These are phyloP conservation scores for Ictalurus punctatus DNA, from an alignment of 2,113 vertebrate genomes.

Conservation along the genomic window DNA sequence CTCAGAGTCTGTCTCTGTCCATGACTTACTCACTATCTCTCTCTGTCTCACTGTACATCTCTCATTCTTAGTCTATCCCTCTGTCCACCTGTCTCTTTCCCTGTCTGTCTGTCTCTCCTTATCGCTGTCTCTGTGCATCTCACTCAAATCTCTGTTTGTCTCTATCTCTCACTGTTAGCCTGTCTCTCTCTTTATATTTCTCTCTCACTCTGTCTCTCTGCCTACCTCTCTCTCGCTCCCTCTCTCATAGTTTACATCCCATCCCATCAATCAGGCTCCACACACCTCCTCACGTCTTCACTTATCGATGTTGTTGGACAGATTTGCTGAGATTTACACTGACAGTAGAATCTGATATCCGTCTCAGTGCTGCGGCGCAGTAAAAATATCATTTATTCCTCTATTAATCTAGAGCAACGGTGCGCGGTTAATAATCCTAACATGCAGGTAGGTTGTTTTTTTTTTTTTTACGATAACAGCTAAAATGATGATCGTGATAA, in stretches of 20 bases:
- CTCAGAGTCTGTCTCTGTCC: neutral
- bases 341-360: neutral
- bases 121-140: constrained; percentile 19
- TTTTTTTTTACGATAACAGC: neutral
- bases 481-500: neutral
- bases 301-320: constrained; percentile 32
- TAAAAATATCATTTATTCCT: constrained; percentile 5
- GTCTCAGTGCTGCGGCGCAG: neutral
- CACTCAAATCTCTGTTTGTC: constrained; percentile 42
- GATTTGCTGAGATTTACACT: constrained; percentile 26
- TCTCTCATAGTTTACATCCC: constrained; percentile 9
- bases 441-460: neutral
- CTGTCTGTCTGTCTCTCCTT: neutral
- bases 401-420: neutral
- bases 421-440: neutral
- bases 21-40: neutral
- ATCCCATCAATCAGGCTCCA: constrained; percentile 38
- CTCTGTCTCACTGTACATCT: neutral
- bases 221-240: neutral
- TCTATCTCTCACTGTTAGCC: neutral
- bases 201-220: constrained; percentile 26
- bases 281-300: constrained; percentile 28
- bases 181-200: neutral
- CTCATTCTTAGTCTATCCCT: neutral
- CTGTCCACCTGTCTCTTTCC: no score